A percentile compares a stretch with the other conserved stretches of the same genome.
Conservation (phyloP, 2,797 vertebrate genomes). For the Pipistrellus pygmaeus region DNA sequence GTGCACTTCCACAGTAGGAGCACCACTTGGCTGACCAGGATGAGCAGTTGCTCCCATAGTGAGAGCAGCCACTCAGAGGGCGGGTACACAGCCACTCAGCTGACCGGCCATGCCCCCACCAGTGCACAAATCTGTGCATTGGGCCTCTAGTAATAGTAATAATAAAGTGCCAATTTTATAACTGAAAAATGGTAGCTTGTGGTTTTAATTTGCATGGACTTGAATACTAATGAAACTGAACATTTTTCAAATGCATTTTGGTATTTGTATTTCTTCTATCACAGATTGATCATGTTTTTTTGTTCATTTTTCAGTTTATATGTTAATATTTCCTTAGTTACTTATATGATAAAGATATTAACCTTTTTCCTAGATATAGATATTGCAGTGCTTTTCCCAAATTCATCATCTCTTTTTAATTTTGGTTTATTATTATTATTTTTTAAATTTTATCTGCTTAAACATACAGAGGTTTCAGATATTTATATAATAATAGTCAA, state of each 20-base stretch:
- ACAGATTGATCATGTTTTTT: conserved; percentile 30
- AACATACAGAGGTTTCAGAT: background rate
- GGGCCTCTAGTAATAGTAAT: background rate
- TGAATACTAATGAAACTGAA: conserved; percentile 70
- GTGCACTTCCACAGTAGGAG: too few species aligned
- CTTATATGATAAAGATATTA: conserved; percentile 58
- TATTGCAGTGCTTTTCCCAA: background rate
- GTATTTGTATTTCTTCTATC: conserved; percentile 70
- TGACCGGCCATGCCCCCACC: too few species aligned
- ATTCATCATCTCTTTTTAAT: background rate
- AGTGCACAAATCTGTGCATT: too few species aligned
- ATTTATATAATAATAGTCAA: background rate
- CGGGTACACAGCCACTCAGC: too few species aligned
- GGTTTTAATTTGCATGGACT: conserved; percentile 69
- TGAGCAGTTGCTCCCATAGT: too few species aligned
- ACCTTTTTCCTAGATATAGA: conserved; percentile 4
- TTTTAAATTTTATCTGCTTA: background rate
- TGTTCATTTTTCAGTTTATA: conserved; percentile 71
- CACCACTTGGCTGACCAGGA: too few species aligned
- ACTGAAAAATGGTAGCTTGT: conserved; percentile 55
- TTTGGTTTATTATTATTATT: background rate
- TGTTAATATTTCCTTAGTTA: conserved; percentile 67
- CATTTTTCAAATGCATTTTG: conserved; percentile 64
- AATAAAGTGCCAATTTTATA: conserved; percentile 42
- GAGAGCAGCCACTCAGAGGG: too few species aligned